Conservation (phyloP, 1,140 invertebrate species). For the Drosophila murphyi region DNA sequence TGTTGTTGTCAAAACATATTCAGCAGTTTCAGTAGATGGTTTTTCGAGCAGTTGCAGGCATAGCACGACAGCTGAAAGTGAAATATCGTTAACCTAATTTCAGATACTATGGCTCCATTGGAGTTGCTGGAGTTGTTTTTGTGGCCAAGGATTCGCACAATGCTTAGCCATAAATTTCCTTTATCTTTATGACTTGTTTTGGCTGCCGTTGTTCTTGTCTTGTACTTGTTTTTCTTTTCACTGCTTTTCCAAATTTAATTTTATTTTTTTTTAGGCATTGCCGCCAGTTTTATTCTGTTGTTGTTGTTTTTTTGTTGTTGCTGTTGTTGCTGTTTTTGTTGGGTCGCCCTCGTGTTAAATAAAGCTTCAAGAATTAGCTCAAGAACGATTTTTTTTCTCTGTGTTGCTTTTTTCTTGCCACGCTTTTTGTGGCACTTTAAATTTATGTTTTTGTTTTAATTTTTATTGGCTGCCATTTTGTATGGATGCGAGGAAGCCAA, state of each 20-base stretch:
- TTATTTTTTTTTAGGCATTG: slow-evolving; percentile 52
- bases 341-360: slow-evolving; percentile 57
- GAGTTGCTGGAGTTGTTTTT: slow-evolving; percentile 62
- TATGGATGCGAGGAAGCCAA: slow-evolving; percentile 14
- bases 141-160: slow-evolving; percentile 54
- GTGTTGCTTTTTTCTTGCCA: slow-evolving; percentile 3
- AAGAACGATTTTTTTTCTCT: slow-evolving; percentile 19
- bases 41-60: slow-evolving; percentile 25
- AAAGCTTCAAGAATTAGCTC: slow-evolving; percentile 51
- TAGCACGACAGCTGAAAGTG: slow-evolving; percentile 58
- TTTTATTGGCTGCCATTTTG: slow-evolving; percentile 62
- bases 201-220: slow-evolving; percentile 36
- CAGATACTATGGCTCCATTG: slow-evolving; percentile 45
- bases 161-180: slow-evolving; percentile 77
- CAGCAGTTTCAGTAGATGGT: slow-evolving; percentile 35
- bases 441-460: slow-evolving; percentile 64
- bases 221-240: slow-evolving; percentile 22
- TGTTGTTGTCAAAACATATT: slow-evolving; percentile 64
- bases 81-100: slow-evolving; percentile 83
- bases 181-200: slow-evolving; percentile 83
- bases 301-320: slow-evolving; percentile 18
- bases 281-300: slow-evolving; percentile 23
- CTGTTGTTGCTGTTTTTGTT: slow-evolving; percentile 7
- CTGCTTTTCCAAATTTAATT: slow-evolving; percentile 55
- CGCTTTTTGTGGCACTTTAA: slow-evolving; percentile 43